phyloP scores from a whole-genome alignment of 2,113 vertebrate genomes.

The Forbesichthys papilliferus region DNA sequence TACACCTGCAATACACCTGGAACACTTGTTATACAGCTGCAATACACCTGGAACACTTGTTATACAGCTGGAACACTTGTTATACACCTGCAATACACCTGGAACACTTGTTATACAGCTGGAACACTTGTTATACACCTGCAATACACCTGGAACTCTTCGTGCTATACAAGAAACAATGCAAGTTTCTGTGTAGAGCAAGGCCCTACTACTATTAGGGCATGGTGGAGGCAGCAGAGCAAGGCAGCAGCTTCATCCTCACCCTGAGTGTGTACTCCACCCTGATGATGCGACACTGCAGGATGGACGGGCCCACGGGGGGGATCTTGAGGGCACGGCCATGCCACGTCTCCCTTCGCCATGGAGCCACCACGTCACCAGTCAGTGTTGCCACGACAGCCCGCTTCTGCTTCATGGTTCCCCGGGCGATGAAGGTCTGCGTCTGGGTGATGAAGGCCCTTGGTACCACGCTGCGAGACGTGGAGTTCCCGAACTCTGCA shows the following conservation, averaged over 20 bases:
- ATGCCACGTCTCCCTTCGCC: constrained; percentile 86
- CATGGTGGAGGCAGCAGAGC: no score
- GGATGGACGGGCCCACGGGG: constrained; percentile 89
- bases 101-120: background rate
- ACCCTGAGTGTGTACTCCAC: constrained; percentile 95
- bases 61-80: no score
- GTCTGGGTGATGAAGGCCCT: constrained; percentile 92
- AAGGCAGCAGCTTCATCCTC: constrained; percentile 18
- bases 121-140: constrained; percentile 63
- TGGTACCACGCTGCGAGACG: constrained; percentile 82
- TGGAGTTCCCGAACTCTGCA: constrained; percentile 92
- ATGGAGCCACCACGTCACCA: constrained; percentile 80
- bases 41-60: no score
- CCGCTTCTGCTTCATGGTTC: constrained; percentile 90
- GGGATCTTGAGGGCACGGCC: constrained; percentile 91
- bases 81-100: constrained; percentile 77
- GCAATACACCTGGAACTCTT: background rate
- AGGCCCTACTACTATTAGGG: background rate
- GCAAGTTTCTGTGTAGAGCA: background rate
- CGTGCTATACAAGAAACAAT: no score
- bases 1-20: no score
- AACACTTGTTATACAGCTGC: no score
- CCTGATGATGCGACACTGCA: constrained; percentile 91
- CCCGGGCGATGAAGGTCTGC: constrained; percentile 91
- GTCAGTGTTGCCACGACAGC: constrained; percentile 85